phyloP scores from a whole-genome alignment of 2,888 invertebrate species.

The Macaria liturata region DNA sequence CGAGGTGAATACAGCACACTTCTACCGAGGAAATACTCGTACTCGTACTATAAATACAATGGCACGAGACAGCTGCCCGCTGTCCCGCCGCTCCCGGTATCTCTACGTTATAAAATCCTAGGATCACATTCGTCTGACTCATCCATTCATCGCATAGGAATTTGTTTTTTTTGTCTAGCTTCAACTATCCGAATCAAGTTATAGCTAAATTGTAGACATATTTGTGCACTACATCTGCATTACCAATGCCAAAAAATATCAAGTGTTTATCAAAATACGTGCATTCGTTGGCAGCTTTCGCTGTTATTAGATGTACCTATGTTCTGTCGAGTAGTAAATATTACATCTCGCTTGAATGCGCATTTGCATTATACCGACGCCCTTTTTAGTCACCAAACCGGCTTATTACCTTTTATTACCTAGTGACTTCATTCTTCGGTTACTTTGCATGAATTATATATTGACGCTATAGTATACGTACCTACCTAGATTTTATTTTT shows the following conservation, averaged over 20 bases:
- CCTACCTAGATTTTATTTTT: too few relatives aligned
- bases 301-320: too few relatives aligned
- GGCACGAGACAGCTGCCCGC: slow-evolving; percentile 45
- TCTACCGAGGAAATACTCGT: slow-evolving; percentile 28
- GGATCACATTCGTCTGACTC: slow-evolving; percentile 6
- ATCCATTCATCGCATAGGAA: slow-evolving; percentile 4
- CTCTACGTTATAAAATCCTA: slow-evolving; percentile 7
- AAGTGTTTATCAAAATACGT: slow-evolving; percentile 7
- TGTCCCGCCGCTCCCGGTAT: slow-evolving; percentile 7
- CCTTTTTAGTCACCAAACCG: too few relatives aligned
- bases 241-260: slow-evolving; percentile 10
- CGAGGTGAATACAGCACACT: slow-evolving; percentile 82
- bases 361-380: background rate
- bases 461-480: too few relatives aligned
- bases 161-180: slow-evolving; percentile 1
- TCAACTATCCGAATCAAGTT: slow-evolving; percentile 4
- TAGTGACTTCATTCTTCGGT: too few relatives aligned
- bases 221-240: slow-evolving; percentile 3
- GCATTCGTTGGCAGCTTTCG: slow-evolving; percentile 8
- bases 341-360: background rate
- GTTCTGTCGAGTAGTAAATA: background rate
- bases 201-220: background rate
- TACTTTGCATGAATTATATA: too few relatives aligned
- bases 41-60: slow-evolving; percentile 60
- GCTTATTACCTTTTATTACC: too few relatives aligned